Conservation (phyloP, 92 coral and sea anemone species). For the Virgularia gustaviana region DNA sequence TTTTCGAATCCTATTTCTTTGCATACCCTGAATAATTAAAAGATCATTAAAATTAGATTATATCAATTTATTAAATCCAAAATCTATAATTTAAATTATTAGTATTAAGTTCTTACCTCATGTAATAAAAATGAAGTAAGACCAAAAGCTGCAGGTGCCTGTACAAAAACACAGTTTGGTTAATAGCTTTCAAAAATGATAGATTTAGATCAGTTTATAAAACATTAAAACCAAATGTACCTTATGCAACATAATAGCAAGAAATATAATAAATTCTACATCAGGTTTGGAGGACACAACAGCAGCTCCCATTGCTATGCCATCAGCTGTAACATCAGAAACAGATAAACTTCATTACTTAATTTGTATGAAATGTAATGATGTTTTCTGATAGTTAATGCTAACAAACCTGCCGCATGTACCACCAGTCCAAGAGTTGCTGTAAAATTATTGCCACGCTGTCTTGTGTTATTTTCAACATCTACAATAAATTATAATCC, state of each 20-base stretch:
- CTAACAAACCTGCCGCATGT: constrained; percentile 85
- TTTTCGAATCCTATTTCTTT: constrained; percentile 82
- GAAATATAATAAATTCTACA: constrained; percentile 86
- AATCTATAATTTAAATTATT: neutral
- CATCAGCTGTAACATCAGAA: too few species aligned
- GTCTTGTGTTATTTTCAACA: constrained; percentile 68
- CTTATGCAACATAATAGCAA: constrained; percentile 99
- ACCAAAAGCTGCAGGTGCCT: constrained; percentile 99
- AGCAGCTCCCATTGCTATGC: constrained; percentile 96
- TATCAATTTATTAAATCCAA: neutral
- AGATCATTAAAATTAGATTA: neutral
- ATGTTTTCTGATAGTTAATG: neutral
- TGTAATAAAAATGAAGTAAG: constrained; percentile 86
- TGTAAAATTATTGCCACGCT: constrained; percentile 70
- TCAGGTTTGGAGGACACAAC: constrained; percentile 91
- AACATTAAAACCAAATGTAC: constrained; percentile 23
- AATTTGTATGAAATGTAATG: too few species aligned
- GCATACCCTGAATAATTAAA: constrained; percentile 71
- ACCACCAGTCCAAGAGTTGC: constrained; percentile 95
- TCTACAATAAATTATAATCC: too few species aligned
- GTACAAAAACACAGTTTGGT: neutral
- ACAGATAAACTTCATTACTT: too few species aligned
- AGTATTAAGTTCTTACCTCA: constrained; percentile 62
- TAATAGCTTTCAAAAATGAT: neutral
- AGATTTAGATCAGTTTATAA: neutral